phyloP scores from a whole-genome alignment of 2,113 vertebrate genomes.

The Tetrax tetrax region DNA sequence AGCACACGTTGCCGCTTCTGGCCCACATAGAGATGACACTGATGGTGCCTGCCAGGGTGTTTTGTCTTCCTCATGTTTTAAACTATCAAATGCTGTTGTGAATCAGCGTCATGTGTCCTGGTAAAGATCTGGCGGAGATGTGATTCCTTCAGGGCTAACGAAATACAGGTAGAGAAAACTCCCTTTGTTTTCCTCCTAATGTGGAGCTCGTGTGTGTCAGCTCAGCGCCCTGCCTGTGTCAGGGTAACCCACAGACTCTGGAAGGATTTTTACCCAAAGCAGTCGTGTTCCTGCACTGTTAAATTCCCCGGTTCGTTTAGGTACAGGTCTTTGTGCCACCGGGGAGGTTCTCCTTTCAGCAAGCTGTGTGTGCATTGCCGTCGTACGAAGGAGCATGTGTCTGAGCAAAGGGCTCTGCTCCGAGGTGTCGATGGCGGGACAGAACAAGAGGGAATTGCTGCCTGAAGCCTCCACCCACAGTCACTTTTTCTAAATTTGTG shows the following conservation, averaged over 20 bases:
- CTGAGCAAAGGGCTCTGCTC: neutral
- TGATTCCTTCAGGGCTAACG: neutral
- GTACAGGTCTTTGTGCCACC: fast-evolving
- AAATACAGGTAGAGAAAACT: neutral
- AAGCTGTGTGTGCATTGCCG: neutral
- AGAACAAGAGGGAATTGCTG: neutral
- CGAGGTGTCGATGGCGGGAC: fast-evolving
- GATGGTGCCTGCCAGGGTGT: neutral
- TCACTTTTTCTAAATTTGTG: neutral
- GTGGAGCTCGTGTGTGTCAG: neutral
- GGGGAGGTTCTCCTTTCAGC: neutral
- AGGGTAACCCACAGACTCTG: neutral
- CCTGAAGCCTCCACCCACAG: neutral
- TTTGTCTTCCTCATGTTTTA: neutral
- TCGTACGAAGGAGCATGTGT: fast-evolving
- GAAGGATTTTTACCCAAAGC: neutral
- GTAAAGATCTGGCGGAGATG: neutral
- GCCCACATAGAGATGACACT: neutral
- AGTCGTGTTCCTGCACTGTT: neutral
- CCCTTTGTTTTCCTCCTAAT: neutral
- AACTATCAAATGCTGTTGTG: neutral
- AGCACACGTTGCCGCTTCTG: neutral
- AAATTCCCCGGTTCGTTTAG: neutral
- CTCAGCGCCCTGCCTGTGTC: neutral
- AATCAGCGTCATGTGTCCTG: neutral